Evolutionary conservation across 2,113 vertebrate species (phyloP).

Genomic region (Dolichallabes microphthalmus): DNA sequence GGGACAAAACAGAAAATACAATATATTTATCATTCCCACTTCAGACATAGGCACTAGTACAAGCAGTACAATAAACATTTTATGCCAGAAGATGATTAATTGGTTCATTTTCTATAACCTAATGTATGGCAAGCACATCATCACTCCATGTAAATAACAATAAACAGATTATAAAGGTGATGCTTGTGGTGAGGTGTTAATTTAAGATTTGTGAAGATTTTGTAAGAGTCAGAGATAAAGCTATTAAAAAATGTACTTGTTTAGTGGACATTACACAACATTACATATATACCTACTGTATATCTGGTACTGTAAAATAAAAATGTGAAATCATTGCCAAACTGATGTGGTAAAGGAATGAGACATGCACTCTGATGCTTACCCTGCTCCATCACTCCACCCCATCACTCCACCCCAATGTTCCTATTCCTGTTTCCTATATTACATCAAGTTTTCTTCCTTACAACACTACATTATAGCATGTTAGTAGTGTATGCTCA

Average conservation of each 20-base stretch:
- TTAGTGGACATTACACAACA: background rate
- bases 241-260: background rate
- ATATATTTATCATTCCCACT: no score
- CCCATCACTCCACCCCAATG: no score
- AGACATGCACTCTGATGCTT: background rate
- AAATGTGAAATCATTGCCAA: background rate
- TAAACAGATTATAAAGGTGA: background rate
- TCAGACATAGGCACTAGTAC: no score
- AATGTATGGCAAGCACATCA: background rate
- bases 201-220: background rate
- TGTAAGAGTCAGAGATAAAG: background rate
- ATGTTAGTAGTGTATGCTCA: background rate
- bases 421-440: no score
- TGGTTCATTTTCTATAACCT: background rate
- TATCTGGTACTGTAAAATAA: background rate
- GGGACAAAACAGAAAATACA: background rate
- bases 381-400: no score
- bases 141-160: no score
- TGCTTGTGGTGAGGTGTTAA: background rate
- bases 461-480: background rate
- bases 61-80: background rate
- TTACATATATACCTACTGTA: background rate
- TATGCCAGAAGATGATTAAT: background rate
- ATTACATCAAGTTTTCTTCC: background rate
- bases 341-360: background rate